Evolutionary conservation across 2,797 vertebrate genomes (phyloP).

Genomic region (Coregonus suidteri): DNA sequence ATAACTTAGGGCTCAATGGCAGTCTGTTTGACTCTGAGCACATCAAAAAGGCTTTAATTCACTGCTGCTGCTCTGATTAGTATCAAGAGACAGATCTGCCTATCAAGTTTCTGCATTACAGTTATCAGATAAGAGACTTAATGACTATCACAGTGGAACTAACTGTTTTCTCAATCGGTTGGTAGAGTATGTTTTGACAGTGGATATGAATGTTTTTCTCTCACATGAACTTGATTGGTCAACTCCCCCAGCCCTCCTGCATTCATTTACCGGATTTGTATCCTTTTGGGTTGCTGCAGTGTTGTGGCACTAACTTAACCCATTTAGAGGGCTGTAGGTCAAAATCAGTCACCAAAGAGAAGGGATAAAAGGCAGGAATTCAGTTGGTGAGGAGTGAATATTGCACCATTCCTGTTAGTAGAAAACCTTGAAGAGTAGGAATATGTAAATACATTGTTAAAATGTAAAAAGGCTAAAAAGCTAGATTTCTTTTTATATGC

Average conservation of each 20-base stretch:
- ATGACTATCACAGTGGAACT: not conserved
- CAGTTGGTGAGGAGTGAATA: not conserved
- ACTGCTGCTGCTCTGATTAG: constrained; percentile 32
- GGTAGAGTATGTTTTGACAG: not conserved
- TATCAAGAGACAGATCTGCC: constrained; percentile 19
- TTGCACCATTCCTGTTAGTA: not conserved
- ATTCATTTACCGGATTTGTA: not conserved
- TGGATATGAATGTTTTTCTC: no score
- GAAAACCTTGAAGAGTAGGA: not conserved
- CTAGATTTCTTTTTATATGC: not conserved
- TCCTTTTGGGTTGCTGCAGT: not conserved
- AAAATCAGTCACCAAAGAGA: not conserved
- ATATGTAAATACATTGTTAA: not conserved
- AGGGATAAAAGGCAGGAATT: not conserved
- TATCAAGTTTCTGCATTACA: constrained; percentile 13
- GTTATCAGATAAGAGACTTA: constrained; percentile 4
- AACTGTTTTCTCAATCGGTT: not conserved
- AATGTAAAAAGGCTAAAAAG: not conserved
- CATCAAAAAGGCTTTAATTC: constrained; percentile 36
- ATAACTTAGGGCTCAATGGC: not conserved
- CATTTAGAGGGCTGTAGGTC: not conserved
- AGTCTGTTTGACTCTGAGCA: constrained; percentile 22
- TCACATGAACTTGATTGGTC: not conserved
- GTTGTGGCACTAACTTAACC: not conserved
- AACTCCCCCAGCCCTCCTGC: not conserved